Percentiles rank a stretch among this genome's conserved stretches.
These are phyloP conservation scores for Luffia ferchaultella DNA, from an alignment of 2,888 invertebrate species.

Conservation along the genomic window DNA sequence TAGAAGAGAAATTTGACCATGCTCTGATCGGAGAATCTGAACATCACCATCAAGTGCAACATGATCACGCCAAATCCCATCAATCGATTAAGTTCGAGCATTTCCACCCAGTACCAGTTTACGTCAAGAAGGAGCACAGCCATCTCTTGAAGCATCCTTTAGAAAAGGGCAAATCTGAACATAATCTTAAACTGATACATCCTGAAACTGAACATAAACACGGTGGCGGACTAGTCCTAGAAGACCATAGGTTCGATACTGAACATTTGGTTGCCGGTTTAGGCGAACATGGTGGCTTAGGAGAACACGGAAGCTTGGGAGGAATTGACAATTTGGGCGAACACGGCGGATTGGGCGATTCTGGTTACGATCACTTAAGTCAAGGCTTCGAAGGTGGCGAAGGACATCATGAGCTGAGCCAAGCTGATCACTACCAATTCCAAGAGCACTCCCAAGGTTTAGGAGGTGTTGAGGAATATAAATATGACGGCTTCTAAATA, in stretches of 20 bases:
- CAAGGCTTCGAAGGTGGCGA: conserved; percentile 24
- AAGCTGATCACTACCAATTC: conserved; percentile 38
- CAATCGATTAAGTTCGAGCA: conserved; percentile 76
- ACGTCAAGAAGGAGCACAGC: conserved; percentile 72
- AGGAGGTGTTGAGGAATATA: conserved; percentile 44
- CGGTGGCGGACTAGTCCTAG: conserved; percentile 66
- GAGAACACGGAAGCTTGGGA: conserved; percentile 18
- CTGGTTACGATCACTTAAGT: conserved; percentile 21
- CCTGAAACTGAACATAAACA: conserved; percentile 68
- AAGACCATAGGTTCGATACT: conserved; percentile 60
- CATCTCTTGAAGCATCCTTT: conserved; percentile 71
- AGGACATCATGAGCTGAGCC: conserved; percentile 37
- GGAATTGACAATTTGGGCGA: conserved; percentile 24
- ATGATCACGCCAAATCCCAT: conserved; percentile 74
- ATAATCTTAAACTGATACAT: conserved; percentile 67
- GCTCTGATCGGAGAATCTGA: conserved; percentile 53
- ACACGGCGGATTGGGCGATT: conserved; percentile 21
- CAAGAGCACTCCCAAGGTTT: conserved; percentile 32
- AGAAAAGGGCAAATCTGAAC: conserved; percentile 69
- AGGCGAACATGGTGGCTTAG: conserved; percentile 25
- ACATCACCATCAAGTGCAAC: conserved; percentile 68
- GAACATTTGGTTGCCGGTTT: conserved; percentile 33
- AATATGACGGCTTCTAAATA: conserved; percentile 45
- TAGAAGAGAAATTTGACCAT: conserved; percentile 43
- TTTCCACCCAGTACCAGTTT: conserved; percentile 74